phyloP scores from a whole-genome alignment of 2,888 invertebrate species.

The Cetonia aurata region DNA sequence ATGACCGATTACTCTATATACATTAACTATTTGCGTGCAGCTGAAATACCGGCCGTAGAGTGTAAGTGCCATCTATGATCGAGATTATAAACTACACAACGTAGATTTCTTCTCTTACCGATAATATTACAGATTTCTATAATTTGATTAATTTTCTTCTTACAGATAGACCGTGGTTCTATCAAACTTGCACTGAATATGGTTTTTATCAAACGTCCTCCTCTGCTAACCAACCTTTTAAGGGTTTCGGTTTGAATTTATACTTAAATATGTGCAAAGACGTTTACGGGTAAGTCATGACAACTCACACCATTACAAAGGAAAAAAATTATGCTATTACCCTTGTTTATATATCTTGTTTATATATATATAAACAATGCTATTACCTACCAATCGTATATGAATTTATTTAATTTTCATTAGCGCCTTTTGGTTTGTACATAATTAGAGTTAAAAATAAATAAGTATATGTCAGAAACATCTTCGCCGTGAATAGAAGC shows the following conservation, averaged over 20 bases:
- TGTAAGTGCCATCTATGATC: constrained; percentile 15
- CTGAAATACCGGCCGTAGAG: not conserved
- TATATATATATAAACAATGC: too few relatives aligned
- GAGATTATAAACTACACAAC: too few relatives aligned
- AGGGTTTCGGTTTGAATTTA: constrained; percentile 54
- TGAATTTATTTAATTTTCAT: too few relatives aligned
- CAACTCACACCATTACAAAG: too few relatives aligned
- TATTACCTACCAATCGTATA: too few relatives aligned
- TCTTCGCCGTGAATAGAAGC: too few relatives aligned
- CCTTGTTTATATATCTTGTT: too few relatives aligned
- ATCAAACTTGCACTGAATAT: constrained; percentile 89
- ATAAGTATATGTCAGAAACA: too few relatives aligned
- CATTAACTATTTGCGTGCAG: constrained; percentile 17
- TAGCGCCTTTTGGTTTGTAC: too few relatives aligned
- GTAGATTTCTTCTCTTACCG: not conserved
- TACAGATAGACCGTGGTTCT: constrained; percentile 77
- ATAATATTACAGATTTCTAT: too few relatives aligned
- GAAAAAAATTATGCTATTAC: too few relatives aligned
- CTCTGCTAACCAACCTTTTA: constrained; percentile 73
- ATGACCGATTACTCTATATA: constrained; percentile 49
- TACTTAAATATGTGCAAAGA: constrained; percentile 27
- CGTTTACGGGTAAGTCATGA: constrained; percentile 25
- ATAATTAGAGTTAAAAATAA: too few relatives aligned
- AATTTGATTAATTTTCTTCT: constrained; percentile 4
- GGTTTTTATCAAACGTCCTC: constrained; percentile 86